Conservation (phyloP, 2,888 invertebrate species). For the Dromius quadrimaculatus region DNA sequence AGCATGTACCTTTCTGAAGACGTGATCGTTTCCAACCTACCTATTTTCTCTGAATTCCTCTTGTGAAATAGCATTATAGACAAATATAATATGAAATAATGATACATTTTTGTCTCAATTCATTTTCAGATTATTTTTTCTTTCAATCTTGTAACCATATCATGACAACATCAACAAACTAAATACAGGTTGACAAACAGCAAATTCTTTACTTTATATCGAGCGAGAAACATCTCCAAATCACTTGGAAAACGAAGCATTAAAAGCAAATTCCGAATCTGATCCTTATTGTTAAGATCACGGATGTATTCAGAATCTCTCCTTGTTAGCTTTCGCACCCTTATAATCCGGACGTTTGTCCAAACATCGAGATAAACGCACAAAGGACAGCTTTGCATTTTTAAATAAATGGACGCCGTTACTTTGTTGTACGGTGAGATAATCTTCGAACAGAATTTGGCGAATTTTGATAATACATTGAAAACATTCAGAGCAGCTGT, state of each 20-base stretch:
- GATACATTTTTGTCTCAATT: no score
- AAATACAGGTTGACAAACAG: no score
- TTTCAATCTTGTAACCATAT: no score
- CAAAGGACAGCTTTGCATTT: slow-evolving; percentile 16
- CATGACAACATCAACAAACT: no score
- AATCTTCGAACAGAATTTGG: slow-evolving; percentile 10
- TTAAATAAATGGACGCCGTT: slow-evolving; percentile 11
- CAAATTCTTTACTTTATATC: slow-evolving; percentile 13
- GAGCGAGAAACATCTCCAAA: slow-evolving; percentile 4
- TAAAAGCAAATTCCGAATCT: not conserved
- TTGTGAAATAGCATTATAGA: no score
- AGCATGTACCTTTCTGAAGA: no score
- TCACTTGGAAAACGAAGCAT: slow-evolving; percentile 1
- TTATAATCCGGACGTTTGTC: slow-evolving; percentile 29
- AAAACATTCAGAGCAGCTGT: slow-evolving; percentile 26
- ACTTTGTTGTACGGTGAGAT: slow-evolving; percentile 5
- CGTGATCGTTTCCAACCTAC: no score
- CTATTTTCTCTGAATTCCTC: no score
- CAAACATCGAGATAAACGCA: slow-evolving; percentile 1
- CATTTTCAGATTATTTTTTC: no score
- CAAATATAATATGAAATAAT: no score
- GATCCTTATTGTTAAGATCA: not conserved
- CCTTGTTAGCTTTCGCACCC: slow-evolving; percentile 32
- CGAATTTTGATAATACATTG: slow-evolving; percentile 27
- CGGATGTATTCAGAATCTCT: slow-evolving; percentile 7